These are phyloP conservation scores for Drosophila parvula DNA, from an alignment of 1,140 invertebrate genomes.

Conservation along the genomic window DNA sequence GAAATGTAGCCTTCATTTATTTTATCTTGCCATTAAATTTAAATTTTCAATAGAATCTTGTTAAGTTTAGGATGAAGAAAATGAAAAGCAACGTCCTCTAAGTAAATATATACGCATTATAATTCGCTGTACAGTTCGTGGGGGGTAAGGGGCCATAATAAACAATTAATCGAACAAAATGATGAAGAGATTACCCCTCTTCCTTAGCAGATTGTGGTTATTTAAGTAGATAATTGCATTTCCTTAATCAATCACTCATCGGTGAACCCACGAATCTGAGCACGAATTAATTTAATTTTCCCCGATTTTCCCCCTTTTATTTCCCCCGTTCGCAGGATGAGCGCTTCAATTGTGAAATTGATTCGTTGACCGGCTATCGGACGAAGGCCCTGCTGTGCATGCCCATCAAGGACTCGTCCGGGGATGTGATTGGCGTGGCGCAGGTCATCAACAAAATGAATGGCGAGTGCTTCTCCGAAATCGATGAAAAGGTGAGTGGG, in stretches of 20 bases:
- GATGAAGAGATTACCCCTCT: no score
- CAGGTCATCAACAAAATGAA: slow-evolving; percentile 98
- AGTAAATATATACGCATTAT: not conserved
- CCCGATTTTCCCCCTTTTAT: slow-evolving; percentile 1
- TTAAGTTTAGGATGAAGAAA: no score
- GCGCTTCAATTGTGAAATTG: slow-evolving; percentile 96
- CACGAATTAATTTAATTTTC: slow-evolving; percentile 24
- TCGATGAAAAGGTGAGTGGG: slow-evolving; percentile 90
- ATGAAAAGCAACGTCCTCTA: no score
- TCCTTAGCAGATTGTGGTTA: not conserved
- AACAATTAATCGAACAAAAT: not conserved
- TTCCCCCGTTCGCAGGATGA: slow-evolving; percentile 87
- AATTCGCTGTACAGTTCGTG: not conserved
- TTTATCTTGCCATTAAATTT: not conserved
- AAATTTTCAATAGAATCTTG: no score
- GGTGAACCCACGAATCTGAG: slow-evolving; percentile 4
- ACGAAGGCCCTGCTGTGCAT: slow-evolving; percentile 96
- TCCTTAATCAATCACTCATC: slow-evolving; percentile 7
- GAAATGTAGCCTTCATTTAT: not conserved
- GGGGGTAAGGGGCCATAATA: not conserved
- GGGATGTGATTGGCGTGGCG: slow-evolving; percentile 97
- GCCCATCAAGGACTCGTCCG: slow-evolving; percentile 97
- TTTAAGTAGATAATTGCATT: slow-evolving; percentile 19
- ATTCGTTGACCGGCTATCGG: slow-evolving; percentile 95
- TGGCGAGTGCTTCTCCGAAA: slow-evolving; percentile 90